Base-by-base conservation (phyloP, 2,113 vertebrate genomes). In the Anolis carolinensis region DNA sequence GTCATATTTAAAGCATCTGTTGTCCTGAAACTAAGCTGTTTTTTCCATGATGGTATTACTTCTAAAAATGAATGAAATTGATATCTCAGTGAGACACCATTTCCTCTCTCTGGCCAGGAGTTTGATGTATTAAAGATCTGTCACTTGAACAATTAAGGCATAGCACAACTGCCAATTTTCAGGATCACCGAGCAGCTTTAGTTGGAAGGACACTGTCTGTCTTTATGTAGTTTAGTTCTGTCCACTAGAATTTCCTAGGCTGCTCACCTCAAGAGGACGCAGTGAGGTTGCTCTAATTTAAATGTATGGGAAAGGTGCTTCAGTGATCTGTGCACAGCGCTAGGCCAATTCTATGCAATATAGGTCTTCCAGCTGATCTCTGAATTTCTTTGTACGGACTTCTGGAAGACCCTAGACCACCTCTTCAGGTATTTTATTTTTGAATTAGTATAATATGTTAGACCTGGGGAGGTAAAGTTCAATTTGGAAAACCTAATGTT, bases 231-330 rank as follows among this genome's bases (percentile, higher is more conserved):
- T 75, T 1, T 44, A 82, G 59, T 50, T 25, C 75, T 62, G 36
- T 63, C 5, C 18, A 63, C n/a, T 16, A n/a, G 63, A 27, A 32
- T 59, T 83, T 83, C 23, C 36, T 74, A 74, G 59, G 55, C 27
- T 62, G 59, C 59, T 62, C 82, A 74, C 36, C 81, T 83, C 16
- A 55, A 62, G 82, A 83, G 62, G 30, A 75, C 76, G 27, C 16
- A n/a, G 30, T n/a, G 48, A 75, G 55, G 14, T 62, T 65, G 10
- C 27, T 25, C 27, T 76, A 59, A 84, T 84, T 20, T 65, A 74
- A 75, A 74, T 83, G 34, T 44, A n/a, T 13, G 39, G 73, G 39
- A 48, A 65, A 23, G 63, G 30, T 48, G 52, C 16, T 55, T 71
- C 23, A 65, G 23, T 65, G 3, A 65, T 6, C 21, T 20, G 63